Evolutionary conservation across 2,113 vertebrate species (phyloP).

Genomic region (Poeciliopsis prolifica): DNA sequence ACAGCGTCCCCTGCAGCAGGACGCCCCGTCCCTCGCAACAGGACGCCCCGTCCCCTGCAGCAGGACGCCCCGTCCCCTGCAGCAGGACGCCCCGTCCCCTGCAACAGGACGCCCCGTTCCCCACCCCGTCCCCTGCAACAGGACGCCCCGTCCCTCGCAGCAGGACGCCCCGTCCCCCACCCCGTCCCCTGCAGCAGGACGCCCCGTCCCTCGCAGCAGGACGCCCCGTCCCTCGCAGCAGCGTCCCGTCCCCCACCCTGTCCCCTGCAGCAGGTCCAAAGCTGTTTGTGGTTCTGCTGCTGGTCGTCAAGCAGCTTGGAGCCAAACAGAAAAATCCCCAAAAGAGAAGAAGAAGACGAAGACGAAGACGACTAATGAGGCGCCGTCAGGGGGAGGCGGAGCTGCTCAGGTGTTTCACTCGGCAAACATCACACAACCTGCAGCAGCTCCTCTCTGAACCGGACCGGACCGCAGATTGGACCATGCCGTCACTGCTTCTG

Average conservation of each 20-base stretch:
- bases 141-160: not conserved
- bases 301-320: conserved; percentile 56
- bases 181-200: too few species aligned
- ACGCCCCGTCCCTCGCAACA: not conserved
- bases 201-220: too few species aligned
- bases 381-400: not conserved
- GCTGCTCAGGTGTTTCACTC: conserved; percentile 40
- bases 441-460: not conserved
- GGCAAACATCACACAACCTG: conserved; percentile 1
- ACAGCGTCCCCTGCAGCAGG: too few species aligned
- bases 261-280: not conserved
- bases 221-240: not conserved
- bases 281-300: conserved; percentile 3
- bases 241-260: too few species aligned
- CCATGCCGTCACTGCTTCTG: not conserved
- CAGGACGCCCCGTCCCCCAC: too few species aligned
- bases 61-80: not conserved
- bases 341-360: conserved; percentile 4
- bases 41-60: not conserved
- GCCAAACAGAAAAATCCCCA: conserved; percentile 44
- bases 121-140: not conserved
- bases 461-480: not conserved
- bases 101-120: not conserved
- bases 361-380: conserved; percentile 53
- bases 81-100: not conserved